These are phyloP conservation scores for Leptonema lineaticorne DNA, from an alignment of 1,140 invertebrate species.

Conservation along the genomic window DNA sequence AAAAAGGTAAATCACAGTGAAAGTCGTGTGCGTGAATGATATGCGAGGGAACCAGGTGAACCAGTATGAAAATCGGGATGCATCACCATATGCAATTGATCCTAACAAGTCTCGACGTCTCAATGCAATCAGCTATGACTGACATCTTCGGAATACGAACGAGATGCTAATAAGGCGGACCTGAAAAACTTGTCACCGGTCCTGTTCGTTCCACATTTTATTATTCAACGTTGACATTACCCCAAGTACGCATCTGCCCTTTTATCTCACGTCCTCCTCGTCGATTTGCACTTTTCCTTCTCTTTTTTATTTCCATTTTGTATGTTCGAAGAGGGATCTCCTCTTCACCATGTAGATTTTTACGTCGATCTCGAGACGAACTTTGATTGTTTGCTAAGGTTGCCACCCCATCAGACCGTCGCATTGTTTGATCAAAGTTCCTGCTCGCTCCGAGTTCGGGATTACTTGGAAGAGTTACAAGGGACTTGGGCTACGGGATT, in stretches of 20 bases:
- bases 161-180: conserved; percentile 1
- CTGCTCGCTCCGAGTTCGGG: not conserved
- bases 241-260: conserved; percentile 8
- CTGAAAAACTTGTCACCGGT: conserved; percentile 1
- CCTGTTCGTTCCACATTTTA: conserved; percentile 10
- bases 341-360: conserved; percentile 7
- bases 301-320: not conserved
- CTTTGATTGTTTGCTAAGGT: conserved; percentile 9
- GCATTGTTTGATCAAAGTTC: conserved; percentile 18
- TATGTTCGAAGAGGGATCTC: not conserved
- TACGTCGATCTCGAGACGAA: not conserved
- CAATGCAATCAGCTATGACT: conserved; percentile 16
- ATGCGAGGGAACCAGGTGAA: conserved; percentile 12
- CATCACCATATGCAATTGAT: conserved; percentile 12
- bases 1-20: too few relatives aligned
- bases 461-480: conserved; percentile 15
- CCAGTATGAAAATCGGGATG: conserved; percentile 15
- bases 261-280: not conserved
- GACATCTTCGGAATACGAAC: not conserved
- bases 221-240: conserved; percentile 3
- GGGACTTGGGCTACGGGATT: not conserved
- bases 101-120: conserved; percentile 7
- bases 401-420: not conserved
- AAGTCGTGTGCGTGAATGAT: too few relatives aligned
- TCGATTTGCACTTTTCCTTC: not conserved